These are phyloP conservation scores for Phycodurus eques DNA, from an alignment of 2,113 vertebrate genomes.

Conservation along the genomic window DNA sequence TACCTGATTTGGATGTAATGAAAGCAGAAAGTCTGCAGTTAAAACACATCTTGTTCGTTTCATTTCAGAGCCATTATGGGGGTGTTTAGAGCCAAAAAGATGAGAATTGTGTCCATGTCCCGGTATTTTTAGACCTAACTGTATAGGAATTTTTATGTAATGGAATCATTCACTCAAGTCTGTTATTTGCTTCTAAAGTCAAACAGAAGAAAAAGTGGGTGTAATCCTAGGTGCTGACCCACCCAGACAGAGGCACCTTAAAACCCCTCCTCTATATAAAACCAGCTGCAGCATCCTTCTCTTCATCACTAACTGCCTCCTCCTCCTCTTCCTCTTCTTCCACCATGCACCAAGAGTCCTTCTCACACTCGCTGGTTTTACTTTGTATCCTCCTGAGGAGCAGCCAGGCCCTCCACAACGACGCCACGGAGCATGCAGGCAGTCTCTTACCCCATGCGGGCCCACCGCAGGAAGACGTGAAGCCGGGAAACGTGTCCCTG, in stretches of 20 bases:
- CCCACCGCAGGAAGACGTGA: background rate
- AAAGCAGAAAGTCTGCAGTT: too few relatives aligned
- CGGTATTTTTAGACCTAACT: too few relatives aligned
- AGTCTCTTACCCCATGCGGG: background rate
- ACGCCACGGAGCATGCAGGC: conserved; percentile 3
- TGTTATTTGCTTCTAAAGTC: background rate
- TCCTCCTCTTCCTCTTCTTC: background rate
- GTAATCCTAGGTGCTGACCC: background rate
- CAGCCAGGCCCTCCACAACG: conserved; percentile 1
- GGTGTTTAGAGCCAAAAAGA: too few relatives aligned
- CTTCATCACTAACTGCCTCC: background rate
- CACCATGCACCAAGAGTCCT: conserved; percentile 4
- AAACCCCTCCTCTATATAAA: conserved; percentile 9
- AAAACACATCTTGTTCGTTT: too few relatives aligned
- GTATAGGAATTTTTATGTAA: background rate
- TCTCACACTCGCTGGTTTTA: background rate
- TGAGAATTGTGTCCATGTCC: too few relatives aligned
- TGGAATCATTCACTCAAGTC: background rate
- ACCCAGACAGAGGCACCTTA: background rate
- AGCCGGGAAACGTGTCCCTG: conserved; percentile 5
- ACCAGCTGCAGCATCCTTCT: background rate
- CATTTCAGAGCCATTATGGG: too few relatives aligned
- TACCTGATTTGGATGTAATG: too few relatives aligned
- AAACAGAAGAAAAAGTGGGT: background rate
- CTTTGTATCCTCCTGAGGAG: conserved; percentile 6